Percentiles rank a stretch among this genome's conserved stretches.
Conservation (phyloP, 2,888 invertebrate genomes). For the Parthenolecanium corni region DNA sequence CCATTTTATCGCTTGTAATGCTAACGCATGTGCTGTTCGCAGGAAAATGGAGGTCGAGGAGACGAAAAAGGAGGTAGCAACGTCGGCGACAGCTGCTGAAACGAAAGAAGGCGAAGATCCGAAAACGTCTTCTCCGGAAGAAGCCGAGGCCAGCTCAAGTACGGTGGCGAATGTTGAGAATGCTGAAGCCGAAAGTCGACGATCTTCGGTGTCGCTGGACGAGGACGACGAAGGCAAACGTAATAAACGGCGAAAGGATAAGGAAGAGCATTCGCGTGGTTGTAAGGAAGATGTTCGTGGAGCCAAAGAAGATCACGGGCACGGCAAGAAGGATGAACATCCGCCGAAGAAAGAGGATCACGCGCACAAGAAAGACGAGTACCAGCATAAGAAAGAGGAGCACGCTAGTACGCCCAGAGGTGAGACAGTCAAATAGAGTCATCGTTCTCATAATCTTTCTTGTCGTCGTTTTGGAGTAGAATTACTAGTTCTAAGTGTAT, state of each 20-base stretch:
- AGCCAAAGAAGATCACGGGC: neutral
- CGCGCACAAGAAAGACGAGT: neutral
- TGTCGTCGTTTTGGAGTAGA: neutral
- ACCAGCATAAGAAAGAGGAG: neutral
- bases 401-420: neutral
- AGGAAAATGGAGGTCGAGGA: constrained; percentile 3
- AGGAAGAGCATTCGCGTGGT: constrained; percentile 13
- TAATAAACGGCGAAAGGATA: constrained; percentile 59
- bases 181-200: constrained; percentile 11
- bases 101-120: neutral
- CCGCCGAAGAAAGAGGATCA: constrained; percentile 8
- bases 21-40: neutral
- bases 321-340: neutral
- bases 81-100: neutral
- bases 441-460: neutral
- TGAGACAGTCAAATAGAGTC: neutral
- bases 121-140: neutral
- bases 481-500: too few relatives aligned
- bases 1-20: too few relatives aligned
- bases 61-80: neutral
- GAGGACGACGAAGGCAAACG: constrained; percentile 57
- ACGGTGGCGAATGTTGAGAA: neutral
- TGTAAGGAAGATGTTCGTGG: neutral
- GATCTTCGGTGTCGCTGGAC: constrained; percentile 29
- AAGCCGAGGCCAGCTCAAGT: neutral